Evolutionary conservation across 30 jellyfish, hydroid and myxozoan species (phyloP).

Genomic region (Hydractinia symbiolongicarpus): DNA sequence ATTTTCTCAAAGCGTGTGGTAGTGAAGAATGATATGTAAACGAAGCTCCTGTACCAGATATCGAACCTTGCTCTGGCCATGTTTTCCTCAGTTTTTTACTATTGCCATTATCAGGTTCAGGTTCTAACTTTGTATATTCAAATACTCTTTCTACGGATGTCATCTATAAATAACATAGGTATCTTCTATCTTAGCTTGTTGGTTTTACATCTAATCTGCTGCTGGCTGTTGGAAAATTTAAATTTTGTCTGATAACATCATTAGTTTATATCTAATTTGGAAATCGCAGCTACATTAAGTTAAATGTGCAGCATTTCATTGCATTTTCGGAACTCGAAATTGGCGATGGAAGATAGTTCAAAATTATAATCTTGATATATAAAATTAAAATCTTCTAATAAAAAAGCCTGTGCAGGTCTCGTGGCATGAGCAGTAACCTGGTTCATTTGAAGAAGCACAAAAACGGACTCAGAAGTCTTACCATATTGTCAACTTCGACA

Average conservation of each 20-base stretch:
- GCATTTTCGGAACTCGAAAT: no score
- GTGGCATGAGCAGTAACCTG: no score
- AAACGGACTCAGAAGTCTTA: conserved; percentile 19
- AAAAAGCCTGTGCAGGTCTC: no score
- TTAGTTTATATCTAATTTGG: no score
- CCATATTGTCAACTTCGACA: conserved; percentile 63
- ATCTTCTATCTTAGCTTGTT: not conserved
- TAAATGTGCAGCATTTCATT: no score
- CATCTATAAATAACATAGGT: conserved; percentile 44
- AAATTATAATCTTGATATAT: no score
- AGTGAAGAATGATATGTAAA: conserved; percentile 58
- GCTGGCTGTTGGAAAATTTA: not conserved
- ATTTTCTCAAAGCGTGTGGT: conserved; percentile 51
- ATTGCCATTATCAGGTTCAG: conserved; percentile 48
- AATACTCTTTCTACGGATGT: conserved; percentile 70
- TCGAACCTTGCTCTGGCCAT: conserved; percentile 71
- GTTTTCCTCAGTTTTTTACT: conserved; percentile 13
- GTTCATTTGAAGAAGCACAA: no score
- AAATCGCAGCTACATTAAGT: no score
- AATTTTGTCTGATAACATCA: no score
- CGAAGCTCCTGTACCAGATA: conserved; percentile 68
- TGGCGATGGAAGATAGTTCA: no score
- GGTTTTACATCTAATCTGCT: not conserved
- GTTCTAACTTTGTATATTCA: conserved; percentile 64
- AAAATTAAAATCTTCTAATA: no score